Conservation (phyloP, 2,113 vertebrate species). For the Anoura caudifer region DNA sequence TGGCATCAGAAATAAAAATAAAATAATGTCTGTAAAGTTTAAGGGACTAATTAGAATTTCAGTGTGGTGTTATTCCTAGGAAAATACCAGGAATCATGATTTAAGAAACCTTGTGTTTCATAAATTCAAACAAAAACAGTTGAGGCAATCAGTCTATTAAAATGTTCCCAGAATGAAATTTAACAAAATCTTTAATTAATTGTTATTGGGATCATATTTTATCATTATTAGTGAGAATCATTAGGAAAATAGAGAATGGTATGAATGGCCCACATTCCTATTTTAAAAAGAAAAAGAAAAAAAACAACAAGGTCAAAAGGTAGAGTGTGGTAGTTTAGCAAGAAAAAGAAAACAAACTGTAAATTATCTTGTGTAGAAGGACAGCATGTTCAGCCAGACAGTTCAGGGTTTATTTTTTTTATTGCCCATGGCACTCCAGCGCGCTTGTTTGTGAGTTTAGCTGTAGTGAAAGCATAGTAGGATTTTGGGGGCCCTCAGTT, state of each 20-base stretch:
- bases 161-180: slow-evolving; percentile 41
- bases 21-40: slow-evolving; percentile 66
- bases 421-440: not conserved
- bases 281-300: not conserved
- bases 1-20: slow-evolving; percentile 69
- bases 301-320: slow-evolving; percentile 68
- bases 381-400: slow-evolving; percentile 63
- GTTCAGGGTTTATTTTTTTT: slow-evolving; percentile 51
- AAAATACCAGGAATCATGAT: slow-evolving; percentile 72
- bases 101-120: slow-evolving; percentile 67
- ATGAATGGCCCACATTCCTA: slow-evolving; percentile 64
- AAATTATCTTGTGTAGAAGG: slow-evolving; percentile 65
- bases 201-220: slow-evolving; percentile 56
- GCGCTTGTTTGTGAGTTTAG: not conserved
- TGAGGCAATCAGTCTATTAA: slow-evolving; percentile 38
- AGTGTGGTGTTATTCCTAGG: slow-evolving; percentile 68
- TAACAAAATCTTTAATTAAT: slow-evolving; percentile 73
- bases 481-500: not conserved
- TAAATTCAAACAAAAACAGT: slow-evolving; percentile 67
- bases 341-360: slow-evolving; percentile 75
- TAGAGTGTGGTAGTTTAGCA: slow-evolving; percentile 50
- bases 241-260: slow-evolving; percentile 63
- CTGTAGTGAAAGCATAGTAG: not conserved
- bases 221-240: slow-evolving; percentile 66
- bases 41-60: slow-evolving; percentile 73